Conservation (phyloP, 2,113 vertebrate species). For the Nematolebias whitei region DNA sequence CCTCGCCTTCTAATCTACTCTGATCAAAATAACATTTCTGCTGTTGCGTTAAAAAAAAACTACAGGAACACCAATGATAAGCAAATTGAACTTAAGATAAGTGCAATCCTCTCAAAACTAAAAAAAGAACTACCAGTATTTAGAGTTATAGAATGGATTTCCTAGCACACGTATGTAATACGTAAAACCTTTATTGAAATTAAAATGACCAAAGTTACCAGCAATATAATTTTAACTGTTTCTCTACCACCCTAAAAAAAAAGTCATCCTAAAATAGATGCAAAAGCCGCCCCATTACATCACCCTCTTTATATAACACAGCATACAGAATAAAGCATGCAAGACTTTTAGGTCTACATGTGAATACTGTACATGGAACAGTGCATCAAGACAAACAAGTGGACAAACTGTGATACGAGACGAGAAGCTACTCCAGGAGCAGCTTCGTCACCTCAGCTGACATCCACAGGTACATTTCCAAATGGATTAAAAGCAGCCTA, state of each 20-base stretch:
- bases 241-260: constrained; percentile 44
- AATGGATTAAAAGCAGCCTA: background rate
- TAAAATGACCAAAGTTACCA: constrained; percentile 43
- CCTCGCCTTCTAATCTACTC: constrained; percentile 8
- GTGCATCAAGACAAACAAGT: constrained; percentile 11
- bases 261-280: constrained; percentile 50
- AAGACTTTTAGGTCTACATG: constrained; percentile 11
- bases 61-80: constrained; percentile 27
- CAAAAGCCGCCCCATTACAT: constrained; percentile 48
- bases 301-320: constrained; percentile 39
- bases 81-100: constrained; percentile 51
- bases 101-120: constrained; percentile 57
- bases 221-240: constrained; percentile 54
- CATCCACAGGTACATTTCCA: too few species aligned
- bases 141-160: constrained; percentile 54
- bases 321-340: constrained; percentile 13
- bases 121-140: too few species aligned
- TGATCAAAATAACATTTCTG: constrained; percentile 9
- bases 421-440: constrained; percentile 1
- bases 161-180: constrained; percentile 48
- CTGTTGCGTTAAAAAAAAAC: constrained; percentile 23
- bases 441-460: background rate
- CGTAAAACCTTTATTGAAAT: constrained; percentile 26
- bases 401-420: constrained; percentile 17
- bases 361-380: constrained; percentile 20